Base-by-base conservation (phyloP, 2,888 invertebrate genomes). In the Macaria liturata region DNA sequence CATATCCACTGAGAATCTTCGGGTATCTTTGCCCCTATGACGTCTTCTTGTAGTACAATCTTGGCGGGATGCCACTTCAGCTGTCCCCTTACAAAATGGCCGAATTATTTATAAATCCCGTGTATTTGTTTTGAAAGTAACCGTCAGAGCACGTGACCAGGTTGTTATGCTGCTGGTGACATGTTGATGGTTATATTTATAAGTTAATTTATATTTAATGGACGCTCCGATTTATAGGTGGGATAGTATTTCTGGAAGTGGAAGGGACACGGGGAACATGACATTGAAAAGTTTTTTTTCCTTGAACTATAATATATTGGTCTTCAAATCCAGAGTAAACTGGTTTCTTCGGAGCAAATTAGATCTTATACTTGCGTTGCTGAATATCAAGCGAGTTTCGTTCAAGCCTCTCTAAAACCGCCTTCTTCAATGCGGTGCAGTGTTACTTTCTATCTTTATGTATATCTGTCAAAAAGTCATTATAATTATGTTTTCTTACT, bases 111-210 rank as follows among this genome's bases (percentile, higher is more conserved):
- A 84, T 88, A 88, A 84, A 88, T 81, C 73, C 39, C 46, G 54
- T 76, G 76, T 83, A 82, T 86, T 86, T 88, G 88, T 90, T 88
- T 88, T 87, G 80, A 86, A 88, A 85, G 83, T 84, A 80, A 77
- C 72, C 70, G 62, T 65, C 57, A 65, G 64, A 53, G 62, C 81
- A 83, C 81, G 82, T 86, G 85, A 84, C 72, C 66, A 8, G n/a
- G 8, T 54, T 57, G 65, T 69, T 69, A 62, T 54, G 50, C 54
- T 58, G 62, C 39, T 20, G 56, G 43, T 54, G 46, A 64, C 54
- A 44, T 57, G 57, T 61, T 49, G 57, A 60, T 52, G 47, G 46
- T 40, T 57, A 42, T 49, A 52, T 53, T 49, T 58, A 46, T 49
- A 46, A 46, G 45, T 45, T 37, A n/a, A 46, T 44, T 51, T 52